Conservation (phyloP, 2,888 invertebrate genomes). For the Patella depressa region DNA sequence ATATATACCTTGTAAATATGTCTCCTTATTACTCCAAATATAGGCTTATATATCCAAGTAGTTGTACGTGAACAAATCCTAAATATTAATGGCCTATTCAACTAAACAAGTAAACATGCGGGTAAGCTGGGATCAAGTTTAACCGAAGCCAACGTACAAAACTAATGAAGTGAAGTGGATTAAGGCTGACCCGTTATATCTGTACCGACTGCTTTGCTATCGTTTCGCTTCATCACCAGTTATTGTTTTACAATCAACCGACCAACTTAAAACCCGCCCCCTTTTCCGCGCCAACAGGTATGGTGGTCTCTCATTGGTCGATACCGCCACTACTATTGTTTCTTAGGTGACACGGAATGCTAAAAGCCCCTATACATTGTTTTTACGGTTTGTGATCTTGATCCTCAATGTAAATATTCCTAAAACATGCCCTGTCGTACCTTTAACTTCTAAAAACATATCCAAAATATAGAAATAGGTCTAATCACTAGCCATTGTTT, state of each 20-base stretch:
- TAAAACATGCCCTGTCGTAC: constrained; percentile 2
- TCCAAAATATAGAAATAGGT: background rate
- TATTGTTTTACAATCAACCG: constrained; percentile 8
- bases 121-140: background rate
- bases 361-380: background rate
- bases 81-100: background rate
- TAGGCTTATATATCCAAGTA: too few relatives aligned
- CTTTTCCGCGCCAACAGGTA: background rate
- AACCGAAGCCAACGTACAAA: constrained; percentile 9
- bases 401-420: constrained; percentile 5
- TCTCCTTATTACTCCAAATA: too few relatives aligned
- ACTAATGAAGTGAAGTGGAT: constrained; percentile 11
- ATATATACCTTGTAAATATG: too few relatives aligned
- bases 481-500: background rate
- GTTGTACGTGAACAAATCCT: too few relatives aligned
- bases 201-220: constrained; percentile 7
- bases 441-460: background rate
- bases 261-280: background rate
- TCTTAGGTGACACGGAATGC: constrained; percentile 10
- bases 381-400: constrained; percentile 1
- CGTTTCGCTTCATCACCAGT: constrained; percentile 7
- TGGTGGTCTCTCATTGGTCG: background rate
- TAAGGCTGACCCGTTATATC: constrained; percentile 7
- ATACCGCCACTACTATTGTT: background rate
- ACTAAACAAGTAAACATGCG: constrained; percentile 1